Evolutionary conservation across 23 tunicate genomes (phyloP).

Genomic region (Styela clava): DNA sequence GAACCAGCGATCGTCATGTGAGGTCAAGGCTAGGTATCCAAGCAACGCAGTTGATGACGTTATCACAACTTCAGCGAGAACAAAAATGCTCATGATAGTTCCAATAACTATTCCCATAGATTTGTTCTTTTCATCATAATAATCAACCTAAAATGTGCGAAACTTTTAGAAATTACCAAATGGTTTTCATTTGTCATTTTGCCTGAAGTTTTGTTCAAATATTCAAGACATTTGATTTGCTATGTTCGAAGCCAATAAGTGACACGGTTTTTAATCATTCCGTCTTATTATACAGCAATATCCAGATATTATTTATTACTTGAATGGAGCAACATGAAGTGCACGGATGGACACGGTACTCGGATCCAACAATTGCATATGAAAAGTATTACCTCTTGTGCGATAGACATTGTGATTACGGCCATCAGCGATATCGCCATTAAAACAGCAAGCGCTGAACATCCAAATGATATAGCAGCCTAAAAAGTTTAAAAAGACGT

Average conservation of each 20-base stretch:
- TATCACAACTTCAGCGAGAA: slow-evolving; percentile 35
- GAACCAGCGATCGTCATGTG: slow-evolving; percentile 93
- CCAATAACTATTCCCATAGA: slow-evolving; percentile 53
- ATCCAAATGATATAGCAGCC: slow-evolving; percentile 69
- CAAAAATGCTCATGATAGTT: slow-evolving; percentile 38
- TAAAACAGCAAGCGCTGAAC: slow-evolving; percentile 51
- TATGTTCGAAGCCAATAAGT: too few relatives aligned
- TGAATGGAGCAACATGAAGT: too few relatives aligned
- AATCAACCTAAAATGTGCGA: slow-evolving; percentile 26
- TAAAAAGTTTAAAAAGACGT: too few relatives aligned
- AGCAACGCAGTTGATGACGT: slow-evolving; percentile 51
- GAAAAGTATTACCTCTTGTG: slow-evolving; percentile 61
- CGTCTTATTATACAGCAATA: too few relatives aligned
- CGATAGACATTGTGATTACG: slow-evolving; percentile 54
- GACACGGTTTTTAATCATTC: too few relatives aligned
- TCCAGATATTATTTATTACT: too few relatives aligned
- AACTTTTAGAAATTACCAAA: too few relatives aligned
- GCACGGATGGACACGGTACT: too few relatives aligned
- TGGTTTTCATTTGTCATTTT: too few relatives aligned
- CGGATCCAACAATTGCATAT: too few relatives aligned
- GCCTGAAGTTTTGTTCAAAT: too few relatives aligned
- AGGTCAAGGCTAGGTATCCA: slow-evolving; percentile 63
- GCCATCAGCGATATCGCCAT: slow-evolving; percentile 41
- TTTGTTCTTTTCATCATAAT: slow-evolving; percentile 12
- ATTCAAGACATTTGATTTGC: too few relatives aligned